Percentiles rank a stretch among this genome's conserved stretches.
Evolutionary conservation across 2,888 invertebrate species (phyloP).

Genomic region (Diaprepes abbreviatus): DNA sequence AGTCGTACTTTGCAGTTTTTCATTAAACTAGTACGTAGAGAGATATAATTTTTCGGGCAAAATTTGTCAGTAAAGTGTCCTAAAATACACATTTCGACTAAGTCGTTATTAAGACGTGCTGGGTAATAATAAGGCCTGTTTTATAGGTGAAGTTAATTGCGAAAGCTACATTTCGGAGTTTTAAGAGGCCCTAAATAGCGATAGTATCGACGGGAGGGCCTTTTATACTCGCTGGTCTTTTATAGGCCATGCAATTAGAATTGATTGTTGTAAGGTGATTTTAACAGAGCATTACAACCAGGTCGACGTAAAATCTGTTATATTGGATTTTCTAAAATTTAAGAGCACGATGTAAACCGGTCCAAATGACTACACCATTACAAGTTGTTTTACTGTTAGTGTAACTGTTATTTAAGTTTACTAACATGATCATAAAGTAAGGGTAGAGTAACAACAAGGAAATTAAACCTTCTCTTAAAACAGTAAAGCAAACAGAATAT

Average conservation of each 20-base stretch:
- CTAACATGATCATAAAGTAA: slow-evolving; percentile 42
- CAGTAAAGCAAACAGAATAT: slow-evolving; percentile 34
- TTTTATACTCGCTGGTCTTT: slow-evolving; percentile 62
- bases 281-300: slow-evolving; percentile 64
- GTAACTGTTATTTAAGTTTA: slow-evolving; percentile 43
- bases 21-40: not conserved
- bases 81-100: slow-evolving; percentile 25
- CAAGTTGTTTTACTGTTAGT: slow-evolving; percentile 42
- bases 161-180: slow-evolving; percentile 61
- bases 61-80: slow-evolving; percentile 33
- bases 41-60: not conserved
- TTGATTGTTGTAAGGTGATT: slow-evolving; percentile 67
- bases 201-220: slow-evolving; percentile 62
- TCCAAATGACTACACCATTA: slow-evolving; percentile 36
- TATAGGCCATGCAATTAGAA: slow-evolving; percentile 67
- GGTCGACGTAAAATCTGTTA: slow-evolving; percentile 64
- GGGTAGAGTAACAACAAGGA: slow-evolving; percentile 43
- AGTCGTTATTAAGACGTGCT: slow-evolving; percentile 58
- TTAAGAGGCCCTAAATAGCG: slow-evolving; percentile 64
- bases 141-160: slow-evolving; percentile 64
- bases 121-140: slow-evolving; percentile 57
- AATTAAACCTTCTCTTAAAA: slow-evolving; percentile 35
- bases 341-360: slow-evolving; percentile 51
- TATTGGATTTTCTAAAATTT: slow-evolving; percentile 63
- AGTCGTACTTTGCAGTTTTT: no score